These are phyloP conservation scores for Danionella dracula DNA, from an alignment of 2,797 vertebrate genomes.

Conservation along the genomic window DNA sequence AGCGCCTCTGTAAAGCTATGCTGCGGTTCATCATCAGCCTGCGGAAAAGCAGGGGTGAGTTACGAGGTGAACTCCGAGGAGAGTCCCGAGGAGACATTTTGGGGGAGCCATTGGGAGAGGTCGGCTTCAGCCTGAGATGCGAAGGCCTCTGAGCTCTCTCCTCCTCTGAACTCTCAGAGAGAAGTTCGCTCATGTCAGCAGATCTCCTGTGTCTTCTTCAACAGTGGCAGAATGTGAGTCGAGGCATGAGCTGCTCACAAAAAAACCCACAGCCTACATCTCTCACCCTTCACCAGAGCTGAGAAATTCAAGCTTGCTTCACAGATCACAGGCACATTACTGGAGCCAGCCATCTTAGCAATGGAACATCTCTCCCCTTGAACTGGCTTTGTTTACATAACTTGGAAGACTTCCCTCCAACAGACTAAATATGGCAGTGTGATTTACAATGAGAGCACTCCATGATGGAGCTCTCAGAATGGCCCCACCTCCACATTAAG, in stretches of 20 bases:
- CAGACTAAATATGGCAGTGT: conserved; percentile 73
- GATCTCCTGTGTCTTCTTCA: not conserved
- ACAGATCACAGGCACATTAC: conserved; percentile 40
- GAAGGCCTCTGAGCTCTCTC: conserved; percentile 50
- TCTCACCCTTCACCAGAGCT: conserved; percentile 27
- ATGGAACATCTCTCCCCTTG: conserved; percentile 40
- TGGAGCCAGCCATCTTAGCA: conserved; percentile 44
- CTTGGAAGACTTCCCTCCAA: conserved; percentile 65
- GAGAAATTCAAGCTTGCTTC: conserved; percentile 18
- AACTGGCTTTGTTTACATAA: conserved; percentile 72
- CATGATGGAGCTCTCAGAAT: conserved; percentile 51
- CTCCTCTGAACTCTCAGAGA: conserved; percentile 59
- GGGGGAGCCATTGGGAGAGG: conserved; percentile 61
- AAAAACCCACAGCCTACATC: conserved; percentile 10
- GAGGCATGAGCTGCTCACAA: not conserved
- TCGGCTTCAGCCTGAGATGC: conserved; percentile 55
- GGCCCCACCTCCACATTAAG: conserved; percentile 33
- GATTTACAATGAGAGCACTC: conserved; percentile 63
- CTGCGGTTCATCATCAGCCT: conserved; percentile 81
- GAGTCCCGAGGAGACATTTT: conserved; percentile 66
- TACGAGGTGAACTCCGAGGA: conserved; percentile 70
- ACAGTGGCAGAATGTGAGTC: not conserved
- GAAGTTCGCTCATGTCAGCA: conserved; percentile 39
- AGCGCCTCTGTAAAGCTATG: conserved; percentile 80
- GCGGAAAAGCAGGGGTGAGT: conserved; percentile 80